Evolutionary conservation across 2,888 invertebrate genomes (phyloP).

Genomic region (Ctenicera cuprea): DNA sequence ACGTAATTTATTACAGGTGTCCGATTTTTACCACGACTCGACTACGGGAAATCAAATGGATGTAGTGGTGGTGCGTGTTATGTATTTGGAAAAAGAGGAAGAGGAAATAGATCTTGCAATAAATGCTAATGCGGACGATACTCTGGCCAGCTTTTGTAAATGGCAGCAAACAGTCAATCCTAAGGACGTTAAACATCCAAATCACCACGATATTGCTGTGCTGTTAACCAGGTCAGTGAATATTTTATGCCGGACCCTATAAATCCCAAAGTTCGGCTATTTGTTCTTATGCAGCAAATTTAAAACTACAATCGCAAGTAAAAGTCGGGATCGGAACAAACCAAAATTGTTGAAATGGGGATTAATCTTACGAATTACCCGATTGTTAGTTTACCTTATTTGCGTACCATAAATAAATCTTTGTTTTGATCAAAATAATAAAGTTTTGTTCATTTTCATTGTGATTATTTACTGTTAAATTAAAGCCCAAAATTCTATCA

Average conservation of each 20-base stretch:
- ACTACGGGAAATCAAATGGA: constrained; percentile 77
- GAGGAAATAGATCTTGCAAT: constrained; percentile 74
- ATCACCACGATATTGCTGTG: constrained; percentile 79
- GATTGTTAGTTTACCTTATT: no score
- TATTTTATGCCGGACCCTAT: constrained; percentile 13
- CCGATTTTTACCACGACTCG: constrained; percentile 72
- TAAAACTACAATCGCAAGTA: not conserved
- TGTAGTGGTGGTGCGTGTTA: constrained; percentile 75
- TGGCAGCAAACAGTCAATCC: constrained; percentile 79
- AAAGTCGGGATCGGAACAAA: no score
- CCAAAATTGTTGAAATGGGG: no score
- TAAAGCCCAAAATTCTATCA: not conserved
- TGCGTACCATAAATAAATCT: no score
- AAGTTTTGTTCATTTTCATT: no score
- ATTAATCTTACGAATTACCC: no score
- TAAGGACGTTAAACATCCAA: constrained; percentile 74
- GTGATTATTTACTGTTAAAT: no score
- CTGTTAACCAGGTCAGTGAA: constrained; percentile 75
- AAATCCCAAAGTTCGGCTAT: not conserved
- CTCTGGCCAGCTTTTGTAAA: constrained; percentile 78
- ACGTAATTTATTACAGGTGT: constrained; percentile 64
- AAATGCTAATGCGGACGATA: constrained; percentile 74
- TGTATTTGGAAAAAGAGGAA: constrained; percentile 75
- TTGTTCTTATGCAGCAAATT: no score
- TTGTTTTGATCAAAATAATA: no score